Percentiles rank a stretch among this genome's conserved stretches.
Conservation (phyloP, 2,113 vertebrate genomes). For the Scolopax mira region DNA sequence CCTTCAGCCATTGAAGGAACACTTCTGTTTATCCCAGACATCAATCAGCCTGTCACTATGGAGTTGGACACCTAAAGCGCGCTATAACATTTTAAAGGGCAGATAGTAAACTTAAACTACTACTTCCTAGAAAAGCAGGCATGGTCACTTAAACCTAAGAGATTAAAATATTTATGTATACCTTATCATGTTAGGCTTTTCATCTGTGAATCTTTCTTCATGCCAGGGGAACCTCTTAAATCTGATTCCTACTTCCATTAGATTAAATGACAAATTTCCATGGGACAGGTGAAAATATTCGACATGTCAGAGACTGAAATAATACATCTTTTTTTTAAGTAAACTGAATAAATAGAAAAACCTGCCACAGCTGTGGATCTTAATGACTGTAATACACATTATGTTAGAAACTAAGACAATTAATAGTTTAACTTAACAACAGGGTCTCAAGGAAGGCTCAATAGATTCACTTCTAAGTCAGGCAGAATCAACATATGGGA, state of each 20-base stretch:
- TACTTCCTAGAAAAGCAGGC: not conserved
- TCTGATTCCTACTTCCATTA: not conserved
- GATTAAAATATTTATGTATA: not conserved
- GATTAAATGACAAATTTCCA: not conserved
- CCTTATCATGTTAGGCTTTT: not conserved
- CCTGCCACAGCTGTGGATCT: not conserved
- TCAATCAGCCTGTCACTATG: not conserved
- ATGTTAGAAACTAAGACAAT: slow-evolving; percentile 46
- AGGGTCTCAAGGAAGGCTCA: not conserved
- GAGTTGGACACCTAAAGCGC: not conserved
- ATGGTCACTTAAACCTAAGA: not conserved
- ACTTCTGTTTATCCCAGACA: not conserved
- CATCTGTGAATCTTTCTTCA: not conserved
- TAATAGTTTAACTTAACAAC: slow-evolving; percentile 37
- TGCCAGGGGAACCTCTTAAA: not conserved
- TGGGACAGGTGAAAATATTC: not conserved
- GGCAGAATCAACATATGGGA: slow-evolving; percentile 56
- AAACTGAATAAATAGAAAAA: not conserved
- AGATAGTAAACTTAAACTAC: not conserved
- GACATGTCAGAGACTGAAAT: not conserved
- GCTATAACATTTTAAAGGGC: not conserved
- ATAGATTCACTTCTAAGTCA: slow-evolving; percentile 60
- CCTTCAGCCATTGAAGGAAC: not conserved
- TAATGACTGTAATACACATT: not conserved
- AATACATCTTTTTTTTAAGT: not conserved